phyloP scores from a whole-genome alignment of 2,113 vertebrate species.

The Piliocolobus tephrosceles region DNA sequence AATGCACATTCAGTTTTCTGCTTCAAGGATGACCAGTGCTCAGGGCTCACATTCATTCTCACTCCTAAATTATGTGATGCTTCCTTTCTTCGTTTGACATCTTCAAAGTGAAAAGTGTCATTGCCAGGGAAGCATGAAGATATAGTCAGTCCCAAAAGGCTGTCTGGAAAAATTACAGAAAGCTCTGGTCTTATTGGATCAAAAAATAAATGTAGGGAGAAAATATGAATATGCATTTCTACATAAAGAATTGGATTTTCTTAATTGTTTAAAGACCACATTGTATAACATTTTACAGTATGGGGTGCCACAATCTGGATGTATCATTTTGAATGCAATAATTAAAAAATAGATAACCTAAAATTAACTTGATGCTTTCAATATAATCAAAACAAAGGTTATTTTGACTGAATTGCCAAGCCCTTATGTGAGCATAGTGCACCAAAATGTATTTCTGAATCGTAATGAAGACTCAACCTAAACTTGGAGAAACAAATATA shows the following conservation, averaged over 20 bases:
- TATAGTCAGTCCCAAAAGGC: background rate
- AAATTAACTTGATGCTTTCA: background rate
- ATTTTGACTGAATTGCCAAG: background rate
- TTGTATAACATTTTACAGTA: background rate
- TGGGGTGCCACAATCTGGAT: background rate
- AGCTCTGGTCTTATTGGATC: background rate
- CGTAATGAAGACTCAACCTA: background rate
- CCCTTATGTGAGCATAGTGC: background rate
- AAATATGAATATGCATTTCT: background rate
- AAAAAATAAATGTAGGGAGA: background rate
- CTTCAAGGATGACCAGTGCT: slow-evolving; percentile 61
- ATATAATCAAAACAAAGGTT: background rate
- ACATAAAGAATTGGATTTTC: background rate
- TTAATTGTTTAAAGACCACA: slow-evolving; percentile 9
- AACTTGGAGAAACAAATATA: background rate
- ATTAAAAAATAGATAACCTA: background rate
- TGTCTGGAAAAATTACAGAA: background rate
- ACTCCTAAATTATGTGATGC: slow-evolving; percentile 58
- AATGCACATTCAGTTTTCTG: slow-evolving; percentile 50
- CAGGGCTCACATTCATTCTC: slow-evolving; percentile 39
- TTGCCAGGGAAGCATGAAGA: slow-evolving; percentile 51
- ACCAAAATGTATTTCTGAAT: background rate
- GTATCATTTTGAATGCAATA: background rate
- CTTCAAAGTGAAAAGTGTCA: slow-evolving; percentile 65
- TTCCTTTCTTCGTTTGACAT: slow-evolving; percentile 49